Evolutionary conservation across 92 coral and sea anemone species (phyloP).

Genomic region (Nematostella vectensis): DNA sequence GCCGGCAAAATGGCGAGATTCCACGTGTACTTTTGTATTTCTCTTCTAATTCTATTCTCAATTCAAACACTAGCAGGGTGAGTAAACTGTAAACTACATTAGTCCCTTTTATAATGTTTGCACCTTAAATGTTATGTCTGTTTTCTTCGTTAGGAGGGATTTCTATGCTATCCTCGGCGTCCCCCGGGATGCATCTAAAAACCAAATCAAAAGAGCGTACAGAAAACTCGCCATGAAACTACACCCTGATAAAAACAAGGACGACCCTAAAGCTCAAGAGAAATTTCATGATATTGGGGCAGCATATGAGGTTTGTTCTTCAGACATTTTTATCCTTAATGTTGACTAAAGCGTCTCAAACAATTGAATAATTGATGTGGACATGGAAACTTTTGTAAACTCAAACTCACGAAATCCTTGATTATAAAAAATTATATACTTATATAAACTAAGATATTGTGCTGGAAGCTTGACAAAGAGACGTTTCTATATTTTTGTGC

Average conservation of each 20-base stretch:
- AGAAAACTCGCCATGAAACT: slow-evolving; percentile 97
- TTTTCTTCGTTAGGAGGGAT: slow-evolving; percentile 60
- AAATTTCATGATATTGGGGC: slow-evolving; percentile 91
- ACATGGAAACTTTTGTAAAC: not conserved
- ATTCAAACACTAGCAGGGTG: slow-evolving; percentile 97
- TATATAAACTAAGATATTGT: no score
- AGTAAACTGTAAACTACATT: slow-evolving; percentile 3
- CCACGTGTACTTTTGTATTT: slow-evolving; percentile 70
- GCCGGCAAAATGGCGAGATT: slow-evolving; percentile 68
- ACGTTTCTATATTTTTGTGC: no score
- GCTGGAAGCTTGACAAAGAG: no score
- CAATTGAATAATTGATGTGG: slow-evolving; percentile 6
- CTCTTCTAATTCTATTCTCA: slow-evolving; percentile 65
- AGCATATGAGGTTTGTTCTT: slow-evolving; percentile 86
- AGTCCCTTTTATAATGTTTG: not conserved
- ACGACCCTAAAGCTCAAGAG: slow-evolving; percentile 93
- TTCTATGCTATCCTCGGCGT: slow-evolving; percentile 95
- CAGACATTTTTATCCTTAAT: slow-evolving; percentile 3
- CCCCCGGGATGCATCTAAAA: slow-evolving; percentile 93
- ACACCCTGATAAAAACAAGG: slow-evolving; percentile 97
- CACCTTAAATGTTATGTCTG: not conserved
- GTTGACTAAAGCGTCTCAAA: not conserved
- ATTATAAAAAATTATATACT: no score
- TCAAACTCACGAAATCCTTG: no score
- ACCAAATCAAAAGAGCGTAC: slow-evolving; percentile 94